Percentiles rank a stretch among this genome's conserved stretches.
phyloP scores from a whole-genome alignment of 2,888 invertebrate species.

The Unio pictorum region DNA sequence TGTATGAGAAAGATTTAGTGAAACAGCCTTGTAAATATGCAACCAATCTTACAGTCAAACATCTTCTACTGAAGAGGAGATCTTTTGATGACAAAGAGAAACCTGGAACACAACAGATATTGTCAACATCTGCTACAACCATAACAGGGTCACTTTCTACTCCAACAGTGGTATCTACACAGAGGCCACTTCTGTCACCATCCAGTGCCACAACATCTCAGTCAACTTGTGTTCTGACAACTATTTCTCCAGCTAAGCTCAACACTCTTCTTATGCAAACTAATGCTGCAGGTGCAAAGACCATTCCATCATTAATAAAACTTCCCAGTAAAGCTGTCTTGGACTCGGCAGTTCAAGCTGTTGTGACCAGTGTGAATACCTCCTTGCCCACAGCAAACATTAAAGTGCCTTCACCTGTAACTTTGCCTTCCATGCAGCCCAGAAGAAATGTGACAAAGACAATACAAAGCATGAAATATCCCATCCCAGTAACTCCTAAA shows the following conservation, averaged over 20 bases:
- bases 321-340: constrained; percentile 49
- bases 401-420: constrained; percentile 61
- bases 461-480: constrained; percentile 63
- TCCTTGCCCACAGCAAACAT: constrained; percentile 63
- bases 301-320: constrained; percentile 37
- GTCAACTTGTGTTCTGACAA: constrained; percentile 27
- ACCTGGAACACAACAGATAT: constrained; percentile 5
- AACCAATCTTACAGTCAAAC: constrained; percentile 65
- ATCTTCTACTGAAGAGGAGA: constrained; percentile 59
- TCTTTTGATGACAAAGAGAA: constrained; percentile 18
- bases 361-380: constrained; percentile 56
- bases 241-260: constrained; percentile 33
- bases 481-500: constrained; percentile 58
- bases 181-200: constrained; percentile 1
- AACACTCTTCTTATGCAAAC: constrained; percentile 42
- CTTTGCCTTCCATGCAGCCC: constrained; percentile 54
- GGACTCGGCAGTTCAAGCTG: constrained; percentile 54
- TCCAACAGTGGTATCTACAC: background rate
- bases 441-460: constrained; percentile 62
- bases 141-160: background rate
- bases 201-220: constrained; percentile 9
- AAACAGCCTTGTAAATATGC: constrained; percentile 52
- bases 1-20: too few species aligned
- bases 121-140: background rate
- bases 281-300: constrained; percentile 39